A percentile compares a stretch with the other conserved stretches of the same genome.
phyloP scores from a whole-genome alignment of 2,113 vertebrate genomes.

The Rutilus rutilus region DNA sequence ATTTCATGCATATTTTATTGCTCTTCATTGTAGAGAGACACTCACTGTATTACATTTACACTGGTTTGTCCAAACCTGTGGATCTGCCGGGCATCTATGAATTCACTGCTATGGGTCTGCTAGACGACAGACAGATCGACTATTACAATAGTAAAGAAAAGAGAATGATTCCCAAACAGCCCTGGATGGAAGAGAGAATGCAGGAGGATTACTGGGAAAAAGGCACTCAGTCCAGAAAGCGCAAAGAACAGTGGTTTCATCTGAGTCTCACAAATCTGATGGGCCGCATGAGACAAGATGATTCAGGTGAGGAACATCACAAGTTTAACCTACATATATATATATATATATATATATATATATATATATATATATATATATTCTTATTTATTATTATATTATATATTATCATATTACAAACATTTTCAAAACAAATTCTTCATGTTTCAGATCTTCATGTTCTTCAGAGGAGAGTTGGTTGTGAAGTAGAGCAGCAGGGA shows the following conservation, averaged over 20 bases:
- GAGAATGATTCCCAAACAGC: conserved; percentile 3
- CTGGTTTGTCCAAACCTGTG: not conserved
- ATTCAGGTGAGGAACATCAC: no score
- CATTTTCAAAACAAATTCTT: no score
- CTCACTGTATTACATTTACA: not conserved
- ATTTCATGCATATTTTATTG: not conserved
- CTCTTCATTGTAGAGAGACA: not conserved
- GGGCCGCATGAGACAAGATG: no score
- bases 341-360: no score
- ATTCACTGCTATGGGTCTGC: not conserved
- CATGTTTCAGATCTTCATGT: not conserved
- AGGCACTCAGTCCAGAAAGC: conserved; percentile 7
- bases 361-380: no score
- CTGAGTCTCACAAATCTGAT: no score
- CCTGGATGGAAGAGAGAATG: not conserved
- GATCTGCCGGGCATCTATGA: not conserved
- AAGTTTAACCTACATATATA: no score
- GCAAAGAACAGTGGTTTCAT: no score
- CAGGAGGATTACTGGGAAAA: no score
- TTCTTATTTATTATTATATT: no score
- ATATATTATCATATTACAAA: no score
- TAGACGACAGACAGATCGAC: not conserved
- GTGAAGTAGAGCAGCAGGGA: not conserved
- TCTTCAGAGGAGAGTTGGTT: not conserved
- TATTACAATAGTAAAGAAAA: not conserved